Evolutionary conservation across 1,140 invertebrate species (phyloP).

Genomic region (Tetramorium parvispinum): DNA sequence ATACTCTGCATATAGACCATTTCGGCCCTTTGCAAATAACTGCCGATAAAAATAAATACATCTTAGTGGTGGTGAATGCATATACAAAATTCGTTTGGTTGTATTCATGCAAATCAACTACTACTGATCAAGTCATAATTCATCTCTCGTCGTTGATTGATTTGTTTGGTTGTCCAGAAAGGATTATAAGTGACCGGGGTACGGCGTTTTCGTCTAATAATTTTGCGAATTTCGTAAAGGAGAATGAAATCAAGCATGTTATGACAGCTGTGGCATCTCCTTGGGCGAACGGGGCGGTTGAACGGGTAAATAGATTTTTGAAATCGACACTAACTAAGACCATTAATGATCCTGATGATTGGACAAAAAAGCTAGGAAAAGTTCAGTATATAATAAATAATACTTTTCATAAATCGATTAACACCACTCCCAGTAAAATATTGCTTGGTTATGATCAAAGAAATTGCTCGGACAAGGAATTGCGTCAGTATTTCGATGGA

Average conservation of each 20-base stretch:
- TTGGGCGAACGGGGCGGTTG: not conserved
- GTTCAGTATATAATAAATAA: too few species aligned
- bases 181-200: conserved; percentile 60
- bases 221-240: conserved; percentile 45
- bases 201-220: conserved; percentile 49
- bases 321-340: too few species aligned
- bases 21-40: too few species aligned
- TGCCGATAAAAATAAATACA: conserved; percentile 20
- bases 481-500: too few species aligned
- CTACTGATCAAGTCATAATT: not conserved
- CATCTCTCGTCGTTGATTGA: conserved; percentile 6
- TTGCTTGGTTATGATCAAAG: too few species aligned
- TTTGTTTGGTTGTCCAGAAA: conserved; percentile 9
- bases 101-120: conserved; percentile 38
- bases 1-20: too few species aligned
- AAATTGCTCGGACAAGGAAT: too few species aligned
- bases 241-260: conserved; percentile 53
- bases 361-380: too few species aligned
- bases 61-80: conserved; percentile 53
- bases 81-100: conserved; percentile 61
- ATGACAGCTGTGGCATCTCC: conserved; percentile 68
- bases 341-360: too few species aligned
- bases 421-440: too few species aligned
- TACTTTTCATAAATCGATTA: too few species aligned
- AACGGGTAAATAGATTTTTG: not conserved